Percentiles rank a stretch among this genome's conserved stretches.
Evolutionary conservation across 2,888 invertebrate genomes (phyloP).

Genomic region (Eilema depressum): DNA sequence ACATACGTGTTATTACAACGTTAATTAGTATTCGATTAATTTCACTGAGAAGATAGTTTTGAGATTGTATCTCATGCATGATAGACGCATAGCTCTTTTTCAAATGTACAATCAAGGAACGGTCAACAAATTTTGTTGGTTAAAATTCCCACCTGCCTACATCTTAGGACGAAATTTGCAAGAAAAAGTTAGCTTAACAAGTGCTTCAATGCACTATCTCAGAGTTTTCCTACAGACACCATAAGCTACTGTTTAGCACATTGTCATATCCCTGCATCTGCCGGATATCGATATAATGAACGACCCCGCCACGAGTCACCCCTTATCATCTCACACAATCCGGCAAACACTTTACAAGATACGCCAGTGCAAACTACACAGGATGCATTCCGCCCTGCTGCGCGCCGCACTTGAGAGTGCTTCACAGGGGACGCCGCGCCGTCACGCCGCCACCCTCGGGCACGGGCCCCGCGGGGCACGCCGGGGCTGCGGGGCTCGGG

Average conservation of each 20-base stretch:
- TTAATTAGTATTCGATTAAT: not conserved
- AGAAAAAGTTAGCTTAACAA: too few relatives aligned
- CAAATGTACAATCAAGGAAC: too few relatives aligned
- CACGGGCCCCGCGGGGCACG: slow-evolving; percentile 6
- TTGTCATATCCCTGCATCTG: too few relatives aligned
- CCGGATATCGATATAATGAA: slow-evolving; percentile 9
- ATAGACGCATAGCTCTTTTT: not conserved
- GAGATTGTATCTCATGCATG: not conserved
- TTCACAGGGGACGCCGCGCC: slow-evolving; percentile 31
- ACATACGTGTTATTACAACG: not conserved
- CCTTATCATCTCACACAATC: slow-evolving; percentile 21
- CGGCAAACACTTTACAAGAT: slow-evolving; percentile 18
- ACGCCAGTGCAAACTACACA: slow-evolving; percentile 20
- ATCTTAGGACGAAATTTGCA: too few relatives aligned
- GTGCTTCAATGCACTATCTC: not conserved
- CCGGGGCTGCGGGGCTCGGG: not conserved
- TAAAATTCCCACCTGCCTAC: too few relatives aligned
- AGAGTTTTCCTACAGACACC: not conserved
- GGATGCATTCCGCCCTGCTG: slow-evolving; percentile 30
- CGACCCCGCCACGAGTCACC: not conserved
- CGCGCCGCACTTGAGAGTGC: slow-evolving; percentile 31
- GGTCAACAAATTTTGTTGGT: too few relatives aligned
- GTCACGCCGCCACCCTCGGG: slow-evolving; percentile 29
- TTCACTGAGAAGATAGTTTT: not conserved
- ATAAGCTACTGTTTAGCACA: not conserved